Conservation (phyloP, 2,113 vertebrate species). For the Lynx canadensis region DNA sequence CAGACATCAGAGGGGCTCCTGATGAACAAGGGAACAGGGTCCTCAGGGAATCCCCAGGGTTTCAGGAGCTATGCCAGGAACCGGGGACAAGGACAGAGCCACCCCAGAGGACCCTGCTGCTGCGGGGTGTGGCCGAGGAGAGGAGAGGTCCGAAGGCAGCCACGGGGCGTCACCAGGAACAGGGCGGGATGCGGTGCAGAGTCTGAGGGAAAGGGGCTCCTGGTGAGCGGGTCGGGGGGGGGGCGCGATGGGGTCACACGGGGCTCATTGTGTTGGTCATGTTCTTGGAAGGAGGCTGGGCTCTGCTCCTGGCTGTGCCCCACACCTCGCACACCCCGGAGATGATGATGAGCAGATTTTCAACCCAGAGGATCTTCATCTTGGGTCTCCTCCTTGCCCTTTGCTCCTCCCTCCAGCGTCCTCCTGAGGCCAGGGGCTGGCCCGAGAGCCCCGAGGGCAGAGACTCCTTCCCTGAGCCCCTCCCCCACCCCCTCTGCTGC, state of each 20-base stretch:
- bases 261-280: not conserved
- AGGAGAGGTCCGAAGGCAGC: fast-evolving
- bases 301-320: fast-evolving
- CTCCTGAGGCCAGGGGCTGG: not conserved
- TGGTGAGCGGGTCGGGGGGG: fast-evolving
- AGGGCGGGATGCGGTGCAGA: not conserved
- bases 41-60: not conserved
- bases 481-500: too few species aligned
- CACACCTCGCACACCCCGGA: fast-evolving
- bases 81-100: not conserved
- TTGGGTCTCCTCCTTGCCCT: fast-evolving
- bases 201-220: not conserved
- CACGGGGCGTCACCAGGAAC: too few species aligned
- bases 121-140: not conserved
- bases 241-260: not conserved
- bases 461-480: fast-evolving
- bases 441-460: fast-evolving
- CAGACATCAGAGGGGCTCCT: not conserved
- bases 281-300: not conserved
- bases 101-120: fast-evolving
- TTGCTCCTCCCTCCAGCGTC: not conserved
- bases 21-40: fast-evolving
- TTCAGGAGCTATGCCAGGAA: not conserved
- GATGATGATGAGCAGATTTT: fast-evolving
- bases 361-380: fast-evolving